Percentiles rank a stretch among this genome's conserved stretches.
Evolutionary conservation across 2,888 invertebrate species (phyloP).

Genomic region (Diploptera punctata): DNA sequence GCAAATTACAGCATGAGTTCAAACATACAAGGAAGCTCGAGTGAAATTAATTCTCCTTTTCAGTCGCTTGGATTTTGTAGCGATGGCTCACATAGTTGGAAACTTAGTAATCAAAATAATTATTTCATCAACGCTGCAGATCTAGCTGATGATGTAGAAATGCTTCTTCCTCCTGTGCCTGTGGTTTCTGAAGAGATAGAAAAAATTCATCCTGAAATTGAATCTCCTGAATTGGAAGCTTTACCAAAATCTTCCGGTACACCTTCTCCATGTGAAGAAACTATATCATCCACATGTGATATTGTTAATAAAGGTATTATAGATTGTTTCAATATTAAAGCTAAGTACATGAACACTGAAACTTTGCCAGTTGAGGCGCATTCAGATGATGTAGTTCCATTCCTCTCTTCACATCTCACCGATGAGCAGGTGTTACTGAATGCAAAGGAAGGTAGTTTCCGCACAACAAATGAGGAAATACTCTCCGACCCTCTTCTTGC

Average conservation of each 20-base stretch:
- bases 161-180: slow-evolving; percentile 44
- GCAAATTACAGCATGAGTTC: too few relatives aligned
- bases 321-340: slow-evolving; percentile 19
- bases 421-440: neutral
- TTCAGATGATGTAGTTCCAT: slow-evolving; percentile 34
- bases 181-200: neutral
- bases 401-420: slow-evolving; percentile 40
- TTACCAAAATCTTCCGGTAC: neutral
- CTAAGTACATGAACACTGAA: slow-evolving; percentile 6
- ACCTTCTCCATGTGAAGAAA: slow-evolving; percentile 7
- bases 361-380: neutral
- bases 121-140: slow-evolving; percentile 83
- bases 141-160: slow-evolving; percentile 72
- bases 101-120: slow-evolving; percentile 49
- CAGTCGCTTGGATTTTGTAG: neutral
- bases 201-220: neutral
- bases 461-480: neutral
- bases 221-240: neutral
- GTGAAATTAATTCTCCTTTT: too few relatives aligned
- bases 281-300: slow-evolving; percentile 14
- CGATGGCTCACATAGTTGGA: neutral
- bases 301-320: slow-evolving; percentile 27
- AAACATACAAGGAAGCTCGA: too few relatives aligned
- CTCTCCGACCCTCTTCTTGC: neutral
- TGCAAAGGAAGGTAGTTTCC: neutral